Conservation (phyloP, 2,113 vertebrate genomes). For the Erythrocercus mccallii region DNA sequence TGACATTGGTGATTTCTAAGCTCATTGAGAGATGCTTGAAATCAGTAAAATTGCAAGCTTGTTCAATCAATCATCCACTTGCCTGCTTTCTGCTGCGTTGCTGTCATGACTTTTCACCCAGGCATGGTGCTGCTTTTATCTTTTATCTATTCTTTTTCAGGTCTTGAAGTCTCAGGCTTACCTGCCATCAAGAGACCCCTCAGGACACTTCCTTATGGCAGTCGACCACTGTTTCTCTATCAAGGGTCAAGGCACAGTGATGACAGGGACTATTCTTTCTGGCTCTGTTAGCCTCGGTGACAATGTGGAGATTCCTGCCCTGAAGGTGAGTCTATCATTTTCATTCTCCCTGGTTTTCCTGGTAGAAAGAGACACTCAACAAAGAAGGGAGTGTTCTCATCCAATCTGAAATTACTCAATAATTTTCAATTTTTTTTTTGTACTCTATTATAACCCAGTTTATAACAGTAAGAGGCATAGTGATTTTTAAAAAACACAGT, state of each 20-base stretch:
- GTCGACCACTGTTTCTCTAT: constrained; percentile 98
- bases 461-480: not conserved
- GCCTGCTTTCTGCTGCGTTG: not conserved
- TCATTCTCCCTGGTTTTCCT: not conserved
- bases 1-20: constrained; percentile 36
- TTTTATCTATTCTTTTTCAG: constrained; percentile 77
- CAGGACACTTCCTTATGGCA: constrained; percentile 91
- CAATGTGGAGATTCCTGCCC: constrained; percentile 92
- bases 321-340: constrained; percentile 84
- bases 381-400: not conserved
- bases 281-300: constrained; percentile 89
- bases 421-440: not conserved
- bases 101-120: constrained; percentile 34
- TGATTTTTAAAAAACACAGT: not conserved
- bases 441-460: not conserved
- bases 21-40: not conserved
- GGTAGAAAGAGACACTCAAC: not conserved
- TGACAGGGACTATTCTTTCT: constrained; percentile 96
- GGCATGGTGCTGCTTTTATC: constrained; percentile 22
- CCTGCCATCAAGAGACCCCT: constrained; percentile 87
- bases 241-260: constrained; percentile 95
- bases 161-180: constrained; percentile 89
- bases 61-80: constrained; percentile 5
- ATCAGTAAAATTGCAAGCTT: constrained; percentile 14
- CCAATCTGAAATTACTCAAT: not conserved